Conservation (phyloP, 2,888 invertebrate genomes). For the Rhimphoctona megacephalus region DNA sequence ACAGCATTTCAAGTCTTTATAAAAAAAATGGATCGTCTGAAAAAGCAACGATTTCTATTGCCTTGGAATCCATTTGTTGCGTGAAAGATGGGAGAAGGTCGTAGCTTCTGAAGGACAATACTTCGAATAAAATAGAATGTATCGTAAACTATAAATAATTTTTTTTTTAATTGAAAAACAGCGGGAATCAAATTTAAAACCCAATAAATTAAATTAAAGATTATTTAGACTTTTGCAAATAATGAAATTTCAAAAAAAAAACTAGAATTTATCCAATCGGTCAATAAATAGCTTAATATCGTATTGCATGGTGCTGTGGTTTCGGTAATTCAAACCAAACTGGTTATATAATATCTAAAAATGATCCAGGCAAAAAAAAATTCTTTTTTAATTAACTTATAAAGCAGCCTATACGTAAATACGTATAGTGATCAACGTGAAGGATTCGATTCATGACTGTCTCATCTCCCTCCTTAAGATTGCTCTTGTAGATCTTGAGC, state of each 20-base stretch:
- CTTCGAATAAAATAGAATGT: too few species aligned
- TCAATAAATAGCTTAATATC: background rate
- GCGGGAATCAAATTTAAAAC: too few species aligned
- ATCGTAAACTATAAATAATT: too few species aligned
- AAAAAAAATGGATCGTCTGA: too few species aligned
- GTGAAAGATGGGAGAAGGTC: too few species aligned
- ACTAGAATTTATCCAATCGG: background rate
- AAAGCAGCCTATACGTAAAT: background rate
- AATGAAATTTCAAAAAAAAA: background rate
- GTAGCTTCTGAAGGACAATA: too few species aligned
- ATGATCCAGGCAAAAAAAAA: background rate
- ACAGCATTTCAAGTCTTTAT: too few species aligned
- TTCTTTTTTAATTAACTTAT: background rate
- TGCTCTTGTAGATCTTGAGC: constrained; percentile 14
- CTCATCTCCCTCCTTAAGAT: background rate
- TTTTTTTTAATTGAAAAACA: too few species aligned
- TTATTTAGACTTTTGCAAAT: background rate
- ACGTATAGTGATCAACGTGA: background rate
- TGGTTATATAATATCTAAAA: background rate
- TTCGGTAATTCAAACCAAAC: background rate
- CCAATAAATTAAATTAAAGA: too few species aligned
- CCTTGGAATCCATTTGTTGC: too few species aligned
- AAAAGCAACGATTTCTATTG: too few species aligned
- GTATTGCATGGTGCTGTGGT: background rate
- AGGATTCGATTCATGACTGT: constrained; percentile 16